These are phyloP conservation scores for Ornithoptera alexandrae DNA, from an alignment of 2,888 invertebrate species.

Conservation along the genomic window DNA sequence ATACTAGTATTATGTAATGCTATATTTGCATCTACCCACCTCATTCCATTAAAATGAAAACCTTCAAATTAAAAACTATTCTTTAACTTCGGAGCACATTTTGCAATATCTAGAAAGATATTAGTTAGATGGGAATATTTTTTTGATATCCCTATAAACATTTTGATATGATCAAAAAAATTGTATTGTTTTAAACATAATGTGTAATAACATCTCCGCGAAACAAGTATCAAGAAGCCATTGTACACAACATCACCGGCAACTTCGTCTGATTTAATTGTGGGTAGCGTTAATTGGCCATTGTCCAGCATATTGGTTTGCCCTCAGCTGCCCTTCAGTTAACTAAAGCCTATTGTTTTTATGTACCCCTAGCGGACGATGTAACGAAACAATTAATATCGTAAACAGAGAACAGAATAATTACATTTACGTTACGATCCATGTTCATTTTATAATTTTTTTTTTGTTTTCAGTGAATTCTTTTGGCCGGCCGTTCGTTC, in stretches of 20 bases:
- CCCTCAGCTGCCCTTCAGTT: conserved; percentile 47
- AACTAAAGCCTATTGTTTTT: conserved; percentile 49
- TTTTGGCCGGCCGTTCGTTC: too few species aligned
- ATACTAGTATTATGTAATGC: too few species aligned
- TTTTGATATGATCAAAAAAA: too few species aligned
- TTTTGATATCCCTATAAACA: too few species aligned
- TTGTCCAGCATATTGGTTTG: conserved; percentile 59
- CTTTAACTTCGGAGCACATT: too few species aligned
- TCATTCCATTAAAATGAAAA: not conserved
- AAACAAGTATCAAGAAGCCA: conserved; percentile 42
- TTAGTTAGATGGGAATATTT: too few species aligned
- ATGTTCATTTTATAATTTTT: not conserved
- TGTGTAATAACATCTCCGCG: conserved; percentile 41
- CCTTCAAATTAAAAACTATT: not conserved
- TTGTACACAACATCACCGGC: conserved; percentile 39
- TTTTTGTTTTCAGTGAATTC: too few species aligned
- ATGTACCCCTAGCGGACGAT: conserved; percentile 32
- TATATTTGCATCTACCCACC: too few species aligned
- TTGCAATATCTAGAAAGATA: too few species aligned
- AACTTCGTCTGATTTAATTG: conserved; percentile 59
- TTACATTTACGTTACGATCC: not conserved
- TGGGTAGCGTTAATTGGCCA: conserved; percentile 66
- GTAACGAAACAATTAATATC: conserved; percentile 28
- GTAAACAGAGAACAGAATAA: conserved; percentile 11
- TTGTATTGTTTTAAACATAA: not conserved